Evolutionary conservation across 2,888 invertebrate species (phyloP).

Genomic region (Andrena dorsata): DNA sequence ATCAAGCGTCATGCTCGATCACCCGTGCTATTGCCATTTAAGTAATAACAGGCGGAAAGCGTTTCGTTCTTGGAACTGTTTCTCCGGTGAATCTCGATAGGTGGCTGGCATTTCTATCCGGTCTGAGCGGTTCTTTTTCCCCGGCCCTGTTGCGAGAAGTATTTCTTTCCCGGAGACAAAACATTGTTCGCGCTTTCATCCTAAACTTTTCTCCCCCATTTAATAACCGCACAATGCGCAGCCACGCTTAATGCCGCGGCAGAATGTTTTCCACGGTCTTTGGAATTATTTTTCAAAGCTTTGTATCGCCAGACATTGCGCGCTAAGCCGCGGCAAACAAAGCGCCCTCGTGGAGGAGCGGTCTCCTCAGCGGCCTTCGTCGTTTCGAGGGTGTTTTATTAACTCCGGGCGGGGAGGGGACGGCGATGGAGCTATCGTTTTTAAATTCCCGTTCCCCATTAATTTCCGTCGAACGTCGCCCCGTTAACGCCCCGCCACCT

Average conservation of each 20-base stretch:
- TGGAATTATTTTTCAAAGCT: conserved; percentile 38
- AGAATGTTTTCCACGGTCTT: conserved; percentile 28
- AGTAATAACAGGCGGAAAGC: conserved; percentile 28
- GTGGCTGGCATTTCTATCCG: background rate
- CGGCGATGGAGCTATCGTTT: conserved; percentile 10
- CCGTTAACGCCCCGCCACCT: background rate
- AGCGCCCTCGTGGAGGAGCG: background rate
- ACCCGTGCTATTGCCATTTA: background rate
- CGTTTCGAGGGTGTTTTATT: conserved; percentile 31
- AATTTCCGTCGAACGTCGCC: conserved; percentile 11
- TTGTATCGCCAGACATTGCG: conserved; percentile 14
- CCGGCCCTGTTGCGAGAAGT: background rate
- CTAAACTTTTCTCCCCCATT: conserved; percentile 38
- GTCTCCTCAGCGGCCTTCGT: background rate
- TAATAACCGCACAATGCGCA: conserved; percentile 43
- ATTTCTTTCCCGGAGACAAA: conserved; percentile 38
- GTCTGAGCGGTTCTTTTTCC: background rate
- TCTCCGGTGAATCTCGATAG: conserved; percentile 44
- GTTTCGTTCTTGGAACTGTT: background rate
- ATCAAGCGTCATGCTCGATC: conserved; percentile 22
- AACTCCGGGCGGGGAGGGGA: background rate
- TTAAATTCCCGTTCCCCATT: conserved; percentile 12
- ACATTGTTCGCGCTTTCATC: conserved; percentile 30
- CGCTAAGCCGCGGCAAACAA: conserved; percentile 10
- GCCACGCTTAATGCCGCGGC: conserved; percentile 31